Base-by-base conservation (phyloP, 2,113 vertebrate genomes). In the Cololabis saira region DNA sequence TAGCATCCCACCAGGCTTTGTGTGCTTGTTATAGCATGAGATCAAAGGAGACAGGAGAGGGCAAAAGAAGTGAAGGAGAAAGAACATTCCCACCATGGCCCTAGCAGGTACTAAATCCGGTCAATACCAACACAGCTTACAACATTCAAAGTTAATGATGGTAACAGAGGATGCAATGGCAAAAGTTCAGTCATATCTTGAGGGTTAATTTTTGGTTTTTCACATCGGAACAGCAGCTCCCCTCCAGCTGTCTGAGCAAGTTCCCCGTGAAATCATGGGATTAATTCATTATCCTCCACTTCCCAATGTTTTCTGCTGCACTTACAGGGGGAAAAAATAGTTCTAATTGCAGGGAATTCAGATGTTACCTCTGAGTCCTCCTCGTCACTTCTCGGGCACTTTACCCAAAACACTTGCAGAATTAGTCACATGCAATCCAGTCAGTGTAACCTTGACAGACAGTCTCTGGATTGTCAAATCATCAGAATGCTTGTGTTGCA, bases 21-120 rank as follows among this genome's bases (percentile, higher is more conserved):
- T 82, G 83, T 78, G 90, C 90, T 89, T 83, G 85, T 92, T 92
- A 91, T 90, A 89, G 85, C 83, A 80, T 80, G 73, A 89, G 89
- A 91, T 87, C 84, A 78, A 84, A 87, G 61, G 61, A 78, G 83
- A 87, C 71, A 80, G 71, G 65, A 80, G 84, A 84, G 71, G 71
- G 62, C 61, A 60, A 69, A 65, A 58, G 74, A 58, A 65, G 78
- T 80, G 81, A 83, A 77, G 74, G 61, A n/a, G 44, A 72, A 68
- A 48, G 67, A 73, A 64, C 12, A 30, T 66, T 72, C 50, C 68
- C 52, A 67, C 22, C 43, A 49, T 17, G 41, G 61, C 66, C 58
- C 24, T 18, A 58, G 56, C 56, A 76, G 57, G 73, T 49, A 27
- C 70, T 15, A 70, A 59, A 61, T 72, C 65, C 62, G 48, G 70